Evolutionary conservation across 2,113 vertebrate species (phyloP).

Genomic region (Electrona antarctica): DNA sequence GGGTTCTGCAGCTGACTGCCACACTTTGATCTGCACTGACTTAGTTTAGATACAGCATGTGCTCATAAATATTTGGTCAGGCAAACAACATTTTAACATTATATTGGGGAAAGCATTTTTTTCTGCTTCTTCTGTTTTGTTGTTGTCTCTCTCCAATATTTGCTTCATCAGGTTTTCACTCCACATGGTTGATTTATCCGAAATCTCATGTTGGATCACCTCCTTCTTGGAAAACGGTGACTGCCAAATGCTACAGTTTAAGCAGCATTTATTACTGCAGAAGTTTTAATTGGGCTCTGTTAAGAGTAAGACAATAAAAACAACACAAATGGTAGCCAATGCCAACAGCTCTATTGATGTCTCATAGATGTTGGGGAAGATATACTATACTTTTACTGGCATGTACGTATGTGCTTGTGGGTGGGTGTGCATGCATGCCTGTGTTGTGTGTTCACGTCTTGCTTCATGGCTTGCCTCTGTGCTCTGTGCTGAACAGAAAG

Average conservation of each 20-base stretch:
- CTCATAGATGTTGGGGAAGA: constrained; percentile 35
- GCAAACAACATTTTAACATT: too few relatives aligned
- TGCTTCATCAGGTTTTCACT: too few relatives aligned
- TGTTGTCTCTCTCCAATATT: constrained; percentile 19
- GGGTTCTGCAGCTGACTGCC: background rate
- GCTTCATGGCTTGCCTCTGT: constrained; percentile 29
- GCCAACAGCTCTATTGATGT: constrained; percentile 13
- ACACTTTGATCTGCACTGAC: background rate
- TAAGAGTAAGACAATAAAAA: constrained; percentile 48
- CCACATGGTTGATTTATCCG: too few relatives aligned
- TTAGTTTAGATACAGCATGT: background rate
- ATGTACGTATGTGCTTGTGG: background rate
- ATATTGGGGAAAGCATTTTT: too few relatives aligned
- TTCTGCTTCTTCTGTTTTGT: background rate
- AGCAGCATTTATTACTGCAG: constrained; percentile 33
- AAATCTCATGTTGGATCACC: too few relatives aligned
- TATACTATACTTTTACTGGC: background rate
- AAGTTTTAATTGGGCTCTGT: constrained; percentile 45
- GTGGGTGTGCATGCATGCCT: background rate
- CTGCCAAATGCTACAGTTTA: constrained; percentile 21
- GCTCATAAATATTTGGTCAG: background rate
- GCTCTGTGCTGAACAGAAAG: constrained; percentile 17
- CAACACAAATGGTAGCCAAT: constrained; percentile 34
- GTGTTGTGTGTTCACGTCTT: constrained; percentile 5
- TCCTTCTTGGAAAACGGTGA: background rate